These are phyloP conservation scores for Onthophagus sagittarius DNA, from an alignment of 2,888 invertebrate genomes.

Conservation along the genomic window DNA sequence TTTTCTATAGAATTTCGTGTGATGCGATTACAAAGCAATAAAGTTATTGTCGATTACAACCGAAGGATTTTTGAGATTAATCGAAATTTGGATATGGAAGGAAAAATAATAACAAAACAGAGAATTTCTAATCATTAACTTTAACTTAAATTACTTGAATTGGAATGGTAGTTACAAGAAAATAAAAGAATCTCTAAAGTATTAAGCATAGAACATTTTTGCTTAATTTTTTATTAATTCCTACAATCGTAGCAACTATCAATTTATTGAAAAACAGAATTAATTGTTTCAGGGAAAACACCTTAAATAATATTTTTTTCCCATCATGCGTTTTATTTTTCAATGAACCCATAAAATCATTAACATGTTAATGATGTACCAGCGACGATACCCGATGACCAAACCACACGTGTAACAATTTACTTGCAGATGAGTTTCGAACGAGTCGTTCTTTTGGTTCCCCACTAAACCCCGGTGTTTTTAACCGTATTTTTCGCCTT, in stretches of 20 bases:
- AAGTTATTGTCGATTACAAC: too few species aligned
- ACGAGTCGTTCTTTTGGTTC: not conserved
- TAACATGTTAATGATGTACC: not conserved
- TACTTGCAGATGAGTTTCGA: not conserved
- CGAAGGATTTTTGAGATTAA: too few species aligned
- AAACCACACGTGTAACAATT: not conserved
- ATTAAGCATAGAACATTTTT: too few species aligned
- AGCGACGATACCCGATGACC: not conserved
- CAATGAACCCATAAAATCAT: not conserved
- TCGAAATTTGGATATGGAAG: too few species aligned
- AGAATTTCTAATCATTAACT: too few species aligned
- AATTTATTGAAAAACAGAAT: not conserved
- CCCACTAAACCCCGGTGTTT: not conserved
- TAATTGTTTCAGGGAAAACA: not conserved
- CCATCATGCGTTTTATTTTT: not conserved
- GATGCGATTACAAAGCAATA: too few species aligned
- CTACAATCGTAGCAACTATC: not conserved
- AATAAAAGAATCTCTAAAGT: too few species aligned
- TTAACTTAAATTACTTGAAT: too few species aligned
- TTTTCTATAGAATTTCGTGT: too few species aligned
- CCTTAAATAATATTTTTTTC: not conserved
- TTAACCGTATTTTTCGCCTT: not conserved
- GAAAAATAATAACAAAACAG: too few species aligned
- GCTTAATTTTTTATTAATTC: too few species aligned
- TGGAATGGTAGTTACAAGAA: too few species aligned